Percentiles rank a stretch among this genome's conserved stretches.
These are phyloP conservation scores for Orgyia antiqua DNA, from an alignment of 2,888 invertebrate species.

Conservation along the genomic window DNA sequence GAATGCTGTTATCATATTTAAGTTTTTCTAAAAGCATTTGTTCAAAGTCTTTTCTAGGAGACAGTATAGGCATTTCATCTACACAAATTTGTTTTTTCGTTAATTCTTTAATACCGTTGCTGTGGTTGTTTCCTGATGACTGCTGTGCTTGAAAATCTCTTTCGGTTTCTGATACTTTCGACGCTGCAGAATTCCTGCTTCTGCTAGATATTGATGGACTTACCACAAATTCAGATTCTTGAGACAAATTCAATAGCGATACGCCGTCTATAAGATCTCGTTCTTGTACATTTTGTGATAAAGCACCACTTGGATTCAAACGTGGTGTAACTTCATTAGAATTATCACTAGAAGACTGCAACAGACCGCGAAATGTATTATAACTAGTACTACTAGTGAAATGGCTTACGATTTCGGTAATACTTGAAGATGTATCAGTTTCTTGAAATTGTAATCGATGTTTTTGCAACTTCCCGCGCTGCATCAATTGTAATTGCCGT, in stretches of 20 bases:
- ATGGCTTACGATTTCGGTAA: slow-evolving; percentile 66
- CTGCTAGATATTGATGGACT: slow-evolving; percentile 44
- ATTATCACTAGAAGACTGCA: slow-evolving; percentile 45
- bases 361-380: slow-evolving; percentile 61
- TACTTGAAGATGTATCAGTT: slow-evolving; percentile 48
- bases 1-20: slow-evolving; percentile 37
- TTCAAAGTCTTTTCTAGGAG: slow-evolving; percentile 78
- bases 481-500: slow-evolving; percentile 58
- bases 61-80: slow-evolving; percentile 61
- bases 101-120: slow-evolving; percentile 30
- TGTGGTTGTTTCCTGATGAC: slow-evolving; percentile 9
- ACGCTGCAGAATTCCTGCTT: slow-evolving; percentile 34
- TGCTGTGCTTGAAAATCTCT: slow-evolving; percentile 9
- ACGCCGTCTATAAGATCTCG: slow-evolving; percentile 66
- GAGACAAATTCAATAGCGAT: slow-evolving; percentile 59
- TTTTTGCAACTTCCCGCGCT: slow-evolving; percentile 67
- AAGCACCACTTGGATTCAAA: slow-evolving; percentile 22
- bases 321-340: slow-evolving; percentile 36
- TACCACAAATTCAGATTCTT: slow-evolving; percentile 56
- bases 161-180: slow-evolving; percentile 14
- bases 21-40: slow-evolving; percentile 78
- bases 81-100: slow-evolving; percentile 55
- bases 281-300: slow-evolving; percentile 39
- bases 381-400: slow-evolving; percentile 65
- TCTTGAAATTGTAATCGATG: slow-evolving; percentile 56